Evolutionary conservation across 2,888 invertebrate genomes (phyloP).

Genomic region (Nomada lathburiana): DNA sequence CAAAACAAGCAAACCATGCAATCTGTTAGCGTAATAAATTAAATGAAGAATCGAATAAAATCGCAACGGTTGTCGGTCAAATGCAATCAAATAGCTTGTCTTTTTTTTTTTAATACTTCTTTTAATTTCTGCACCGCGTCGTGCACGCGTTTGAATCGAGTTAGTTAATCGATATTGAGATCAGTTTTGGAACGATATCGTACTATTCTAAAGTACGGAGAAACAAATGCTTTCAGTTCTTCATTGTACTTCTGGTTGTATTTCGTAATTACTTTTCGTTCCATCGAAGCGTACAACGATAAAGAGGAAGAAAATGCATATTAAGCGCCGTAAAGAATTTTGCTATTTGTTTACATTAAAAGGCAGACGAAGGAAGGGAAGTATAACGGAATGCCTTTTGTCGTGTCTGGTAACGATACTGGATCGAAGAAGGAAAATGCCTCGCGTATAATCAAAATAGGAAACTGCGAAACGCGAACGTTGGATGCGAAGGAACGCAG

Average conservation of each 20-base stretch:
- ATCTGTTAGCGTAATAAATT: constrained; percentile 56
- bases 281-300: neutral
- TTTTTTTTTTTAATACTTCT: constrained; percentile 6
- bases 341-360: constrained; percentile 50
- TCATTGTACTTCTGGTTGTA: too few species aligned
- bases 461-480: neutral
- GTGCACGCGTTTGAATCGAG: too few species aligned
- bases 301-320: constrained; percentile 22
- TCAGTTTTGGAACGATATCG: constrained; percentile 44
- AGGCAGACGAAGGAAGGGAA: constrained; percentile 18
- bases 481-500: neutral
- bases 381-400: constrained; percentile 62
- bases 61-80: constrained; percentile 46
- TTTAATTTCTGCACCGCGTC: neutral
- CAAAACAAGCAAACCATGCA: constrained; percentile 38
- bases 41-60: constrained; percentile 52
- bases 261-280: too few species aligned
- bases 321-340: neutral
- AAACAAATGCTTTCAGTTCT: neutral
- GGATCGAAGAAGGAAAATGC: constrained; percentile 18
- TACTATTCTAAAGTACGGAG: neutral
- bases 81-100: constrained; percentile 63
- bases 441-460: constrained; percentile 25
- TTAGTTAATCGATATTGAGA: constrained; percentile 52
- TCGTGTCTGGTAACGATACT: constrained; percentile 24